Base-by-base conservation (phyloP, 2,797 vertebrate genomes). In the Sebastes umbrosus region DNA sequence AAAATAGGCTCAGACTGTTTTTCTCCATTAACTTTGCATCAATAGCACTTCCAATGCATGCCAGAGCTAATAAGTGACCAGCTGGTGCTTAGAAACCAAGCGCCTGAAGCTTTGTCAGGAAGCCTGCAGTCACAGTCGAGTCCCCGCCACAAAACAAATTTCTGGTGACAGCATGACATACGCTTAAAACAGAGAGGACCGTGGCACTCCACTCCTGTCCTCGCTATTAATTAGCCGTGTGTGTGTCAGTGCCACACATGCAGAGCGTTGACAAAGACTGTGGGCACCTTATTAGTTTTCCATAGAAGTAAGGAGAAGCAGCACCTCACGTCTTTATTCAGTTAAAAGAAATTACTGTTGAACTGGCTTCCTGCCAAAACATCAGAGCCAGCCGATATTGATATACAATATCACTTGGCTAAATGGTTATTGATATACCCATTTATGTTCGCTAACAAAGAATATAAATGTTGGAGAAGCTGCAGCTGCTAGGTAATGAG, bases 11-110 rank as follows among this genome's bases (percentile, higher is more conserved):
- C 60, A 83, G 60, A 69, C 63, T 84, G 78, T 87, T 89, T 90
- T 84, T 86, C 84, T 87, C 80, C 77, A 88, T 93, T 90, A 85
- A 73, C 67, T 70, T 52, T 83, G 78, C 83, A 85, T 91, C 81
- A 84, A 78, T 85, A 88, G 77, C 82, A 78, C 46, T 88, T 89
- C 72, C 74, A 86, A 54, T 84, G 70, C 80, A 82, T 75, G 87
- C 85, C 90, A 87, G 75, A 86, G 80, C 83, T 88, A 92, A 91
- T 92, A 89, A 88, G 84, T 84, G 79, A 90, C 88, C 91, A 91
- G 87, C 90, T 90, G 91, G 73, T 85, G 76, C 84, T 85, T 60
- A 81, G 88, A 87, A 84, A 69, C 58, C 29, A n/a, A 74, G 55
- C 5, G 58, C 73, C 83, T 80, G 79, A 82, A 85, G 82, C 81